A percentile compares a stretch with the other conserved stretches of the same genome.
phyloP scores from a whole-genome alignment of 2,113 vertebrate genomes.

The Lepidiolamprologus cunningtoni region DNA sequence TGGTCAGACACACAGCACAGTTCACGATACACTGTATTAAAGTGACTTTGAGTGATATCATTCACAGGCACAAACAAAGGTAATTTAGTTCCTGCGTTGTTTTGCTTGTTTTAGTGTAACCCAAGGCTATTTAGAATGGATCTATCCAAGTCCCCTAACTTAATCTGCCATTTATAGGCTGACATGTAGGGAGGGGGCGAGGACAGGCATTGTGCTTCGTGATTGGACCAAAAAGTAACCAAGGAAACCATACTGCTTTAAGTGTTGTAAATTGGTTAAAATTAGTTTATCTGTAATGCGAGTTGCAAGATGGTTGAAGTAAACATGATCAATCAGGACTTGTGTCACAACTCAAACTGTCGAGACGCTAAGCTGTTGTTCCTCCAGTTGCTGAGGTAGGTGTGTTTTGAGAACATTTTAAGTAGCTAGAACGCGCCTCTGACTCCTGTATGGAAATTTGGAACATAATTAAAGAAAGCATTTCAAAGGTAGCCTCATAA shows the following conservation, averaged over 20 bases:
- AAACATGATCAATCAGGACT: constrained; percentile 63
- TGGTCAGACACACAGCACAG: not conserved
- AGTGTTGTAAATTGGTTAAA: constrained; percentile 63
- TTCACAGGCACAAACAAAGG: constrained; percentile 54
- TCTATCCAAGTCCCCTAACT: constrained; percentile 65
- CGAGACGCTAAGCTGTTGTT: not conserved
- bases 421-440: not conserved
- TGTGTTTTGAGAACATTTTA: constrained; percentile 12
- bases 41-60: constrained; percentile 59
- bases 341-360: constrained; percentile 41
- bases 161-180: constrained; percentile 67
- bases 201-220: constrained; percentile 15
- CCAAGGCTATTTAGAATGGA: constrained; percentile 67
- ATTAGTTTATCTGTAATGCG: constrained; percentile 57
- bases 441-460: constrained; percentile 54
- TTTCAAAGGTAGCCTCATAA: constrained; percentile 71
- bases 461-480: constrained; percentile 65
- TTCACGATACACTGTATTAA: not conserved
- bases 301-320: constrained; percentile 48
- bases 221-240: constrained; percentile 68
- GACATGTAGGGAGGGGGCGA: constrained; percentile 30
- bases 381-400: not conserved
- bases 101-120: constrained; percentile 65
- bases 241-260: constrained; percentile 63
- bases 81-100: constrained; percentile 66